Conservation (phyloP, 1,140 invertebrate species). For the Oreohelix idahoensis region DNA sequence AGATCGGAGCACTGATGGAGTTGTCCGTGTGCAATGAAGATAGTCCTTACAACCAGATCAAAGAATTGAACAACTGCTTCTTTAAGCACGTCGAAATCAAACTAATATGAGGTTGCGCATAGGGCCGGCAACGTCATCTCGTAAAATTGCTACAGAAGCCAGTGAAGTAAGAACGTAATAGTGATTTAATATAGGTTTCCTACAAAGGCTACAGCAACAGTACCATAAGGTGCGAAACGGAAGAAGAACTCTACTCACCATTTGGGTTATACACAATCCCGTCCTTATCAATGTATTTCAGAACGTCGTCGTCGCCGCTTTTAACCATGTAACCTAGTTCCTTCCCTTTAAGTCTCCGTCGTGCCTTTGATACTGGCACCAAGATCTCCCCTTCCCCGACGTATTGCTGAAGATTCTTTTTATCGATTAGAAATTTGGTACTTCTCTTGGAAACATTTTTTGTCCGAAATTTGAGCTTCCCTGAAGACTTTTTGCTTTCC, state of each 20-base stretch:
- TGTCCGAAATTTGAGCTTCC: neutral
- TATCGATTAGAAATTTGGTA: slow-evolving; percentile 14
- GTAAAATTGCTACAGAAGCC: too few relatives aligned
- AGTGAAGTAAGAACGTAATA: too few relatives aligned
- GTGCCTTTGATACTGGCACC: slow-evolving; percentile 25
- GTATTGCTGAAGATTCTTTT: slow-evolving; percentile 28
- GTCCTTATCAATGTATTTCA: slow-evolving; percentile 37
- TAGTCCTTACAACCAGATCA: too few relatives aligned
- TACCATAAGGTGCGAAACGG: too few relatives aligned
- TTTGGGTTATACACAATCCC: slow-evolving; percentile 25
- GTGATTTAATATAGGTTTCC: too few relatives aligned
- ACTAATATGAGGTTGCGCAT: too few relatives aligned
- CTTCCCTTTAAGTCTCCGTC: slow-evolving; percentile 30
- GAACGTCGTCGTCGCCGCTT: neutral
- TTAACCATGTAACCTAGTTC: slow-evolving; percentile 39
- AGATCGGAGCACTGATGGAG: too few relatives aligned
- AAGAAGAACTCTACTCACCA: slow-evolving; percentile 21
- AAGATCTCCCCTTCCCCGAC: slow-evolving; percentile 33
- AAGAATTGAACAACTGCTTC: too few relatives aligned
- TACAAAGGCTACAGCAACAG: too few relatives aligned
- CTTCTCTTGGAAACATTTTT: slow-evolving; percentile 1
- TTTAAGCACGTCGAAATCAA: too few relatives aligned
- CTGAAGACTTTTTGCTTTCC: neutral
- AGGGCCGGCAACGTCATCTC: too few relatives aligned
- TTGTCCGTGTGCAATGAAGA: too few relatives aligned